Evolutionary conservation across 1,140 invertebrate species (phyloP).

Genomic region (Octopus sinensis): DNA sequence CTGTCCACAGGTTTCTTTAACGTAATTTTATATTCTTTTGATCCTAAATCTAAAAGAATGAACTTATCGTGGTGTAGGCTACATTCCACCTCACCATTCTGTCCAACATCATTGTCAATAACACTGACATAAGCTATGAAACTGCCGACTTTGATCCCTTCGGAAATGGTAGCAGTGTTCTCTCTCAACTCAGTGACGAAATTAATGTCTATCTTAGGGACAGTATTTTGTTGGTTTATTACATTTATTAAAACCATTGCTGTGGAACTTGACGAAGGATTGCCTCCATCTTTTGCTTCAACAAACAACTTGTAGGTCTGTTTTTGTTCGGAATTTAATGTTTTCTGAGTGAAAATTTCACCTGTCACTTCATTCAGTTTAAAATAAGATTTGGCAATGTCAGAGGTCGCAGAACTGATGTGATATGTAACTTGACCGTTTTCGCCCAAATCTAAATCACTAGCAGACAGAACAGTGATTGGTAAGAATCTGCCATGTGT

Average conservation of each 20-base stretch:
- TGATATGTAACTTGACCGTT: constrained; percentile 72
- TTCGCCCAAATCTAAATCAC: constrained; percentile 73
- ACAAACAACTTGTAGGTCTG: constrained; percentile 80
- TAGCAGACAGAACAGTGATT: constrained; percentile 81
- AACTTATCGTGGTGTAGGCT: constrained; percentile 63
- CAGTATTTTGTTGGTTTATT: constrained; percentile 63
- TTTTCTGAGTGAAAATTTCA: constrained; percentile 31
- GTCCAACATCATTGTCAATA: constrained; percentile 84
- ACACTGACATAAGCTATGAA: constrained; percentile 74
- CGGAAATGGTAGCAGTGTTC: constrained; percentile 68
- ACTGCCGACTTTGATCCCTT: constrained; percentile 51
- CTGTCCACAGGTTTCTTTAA: constrained; percentile 71
- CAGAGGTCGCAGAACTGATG: constrained; percentile 55
- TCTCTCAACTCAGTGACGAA: constrained; percentile 33
- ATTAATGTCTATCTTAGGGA: constrained; percentile 34
- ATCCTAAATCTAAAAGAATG: constrained; percentile 70
- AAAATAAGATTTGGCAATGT: constrained; percentile 63
- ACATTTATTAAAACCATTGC: constrained; percentile 83
- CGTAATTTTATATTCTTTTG: constrained; percentile 83
- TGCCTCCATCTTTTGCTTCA: constrained; percentile 76
- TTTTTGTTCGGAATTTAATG: constrained; percentile 80
- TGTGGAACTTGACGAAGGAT: constrained; percentile 72
- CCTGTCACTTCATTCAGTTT: constrained; percentile 64
- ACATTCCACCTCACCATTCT: constrained; percentile 85
- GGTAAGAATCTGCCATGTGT: constrained; percentile 60